Evolutionary conservation across 1,140 invertebrate species (phyloP), one percentile per base, ranked within the genome.

Genomic region (Armadillidium nasatum): DNA sequence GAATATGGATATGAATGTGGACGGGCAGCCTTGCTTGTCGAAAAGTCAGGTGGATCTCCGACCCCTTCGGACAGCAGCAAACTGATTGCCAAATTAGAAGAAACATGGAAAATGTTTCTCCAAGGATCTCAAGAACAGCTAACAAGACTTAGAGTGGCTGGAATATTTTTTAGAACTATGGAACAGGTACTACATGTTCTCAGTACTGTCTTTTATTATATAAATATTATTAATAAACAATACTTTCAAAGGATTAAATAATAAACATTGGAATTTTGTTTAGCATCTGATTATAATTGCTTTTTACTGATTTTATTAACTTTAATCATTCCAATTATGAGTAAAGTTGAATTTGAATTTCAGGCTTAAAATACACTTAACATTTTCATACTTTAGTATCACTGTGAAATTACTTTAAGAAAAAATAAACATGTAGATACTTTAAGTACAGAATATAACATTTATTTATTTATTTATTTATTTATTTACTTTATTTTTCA

Each of bases 1-100:
- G 90, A 93, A 72, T 93, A 93, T 82, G 92, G 92, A 6, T 90
- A 89, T 82, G 91, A 92, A 84, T 83, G 93, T 72, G 85, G 92
- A 11, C 90, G 90, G 81, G 91, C 91, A 13, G 89, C 91, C n/a
- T 84, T 91, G 60, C 87, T 90, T n/a, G 82, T 94, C 15, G 84
- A 92, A 72, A 88, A 91, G 70, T 91, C 91, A 22, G 91, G 86
- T 86, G 75, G 89, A 91, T 83, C 86, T 91, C 76, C 85, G 88
- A 84, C 90, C 91, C 0, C 85, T 91, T 78, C 90, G 90, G 54
- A 87, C 90, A 79, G 91, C 91, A 83, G 87, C 92, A 81, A 85
- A 86, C 21, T 87, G 91, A 19, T 89, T 92, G 86, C 92, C 91
- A 78, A 88, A 87, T 84, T 94, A 75, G 87, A 89, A 44, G 86